Evolutionary conservation across 2,113 vertebrate species (phyloP).

Genomic region (Castor canadensis): DNA sequence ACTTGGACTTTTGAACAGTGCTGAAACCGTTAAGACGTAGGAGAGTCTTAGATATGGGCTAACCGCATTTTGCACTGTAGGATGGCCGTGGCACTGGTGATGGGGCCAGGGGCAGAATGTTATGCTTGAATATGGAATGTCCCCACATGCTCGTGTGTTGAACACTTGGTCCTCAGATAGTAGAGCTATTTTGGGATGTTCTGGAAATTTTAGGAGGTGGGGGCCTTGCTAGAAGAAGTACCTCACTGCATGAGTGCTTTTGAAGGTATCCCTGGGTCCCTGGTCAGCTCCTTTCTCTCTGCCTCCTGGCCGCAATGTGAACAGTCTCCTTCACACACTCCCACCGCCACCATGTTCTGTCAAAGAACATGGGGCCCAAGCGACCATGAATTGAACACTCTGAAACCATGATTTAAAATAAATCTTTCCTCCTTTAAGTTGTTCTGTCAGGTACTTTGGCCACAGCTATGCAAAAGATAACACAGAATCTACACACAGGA

Average conservation of each 20-base stretch:
- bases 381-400: neutral
- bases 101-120: neutral
- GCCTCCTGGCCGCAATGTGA: neutral
- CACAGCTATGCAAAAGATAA: neutral
- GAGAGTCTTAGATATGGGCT: neutral
- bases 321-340: too few species aligned
- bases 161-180: neutral
- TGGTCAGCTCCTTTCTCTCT: neutral
- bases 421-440: neutral
- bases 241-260: neutral
- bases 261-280: rapidly evolving
- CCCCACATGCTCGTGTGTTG: neutral
- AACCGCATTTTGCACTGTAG: neutral
- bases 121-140: neutral
- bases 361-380: rapidly evolving
- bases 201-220: neutral
- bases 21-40: neutral
- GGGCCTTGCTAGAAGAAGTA: neutral
- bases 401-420: neutral
- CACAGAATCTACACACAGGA: neutral
- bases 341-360: neutral
- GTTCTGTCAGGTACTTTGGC: neutral
- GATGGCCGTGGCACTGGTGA: too few species aligned
- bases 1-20: neutral
- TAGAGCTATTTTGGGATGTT: neutral